Conservation (phyloP, 2,888 invertebrate genomes). For the Erebia palarica region DNA sequence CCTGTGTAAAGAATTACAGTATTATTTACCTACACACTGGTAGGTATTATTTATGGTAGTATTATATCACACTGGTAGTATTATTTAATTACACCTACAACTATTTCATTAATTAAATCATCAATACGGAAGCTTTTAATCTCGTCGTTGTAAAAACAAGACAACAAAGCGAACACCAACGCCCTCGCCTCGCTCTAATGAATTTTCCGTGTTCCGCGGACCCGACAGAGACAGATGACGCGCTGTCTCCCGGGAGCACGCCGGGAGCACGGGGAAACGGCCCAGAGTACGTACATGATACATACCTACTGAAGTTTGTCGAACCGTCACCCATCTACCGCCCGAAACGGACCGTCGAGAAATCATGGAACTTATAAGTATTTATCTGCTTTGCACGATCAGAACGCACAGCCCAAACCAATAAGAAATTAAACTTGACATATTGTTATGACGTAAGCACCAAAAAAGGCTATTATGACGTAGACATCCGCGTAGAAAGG, state of each 20-base stretch:
- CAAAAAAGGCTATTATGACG: no score
- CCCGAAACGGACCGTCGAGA: background rate
- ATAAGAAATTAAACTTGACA: no score
- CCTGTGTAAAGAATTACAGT: no score
- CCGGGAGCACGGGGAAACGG: background rate
- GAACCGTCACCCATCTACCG: background rate
- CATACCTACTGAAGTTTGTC: conserved; percentile 1
- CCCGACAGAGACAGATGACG: conserved; percentile 43
- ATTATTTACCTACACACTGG: no score
- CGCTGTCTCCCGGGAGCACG: conserved; percentile 38
- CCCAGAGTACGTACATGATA: background rate
- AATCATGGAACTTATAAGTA: background rate
- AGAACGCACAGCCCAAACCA: no score
- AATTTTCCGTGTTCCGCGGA: conserved; percentile 56
- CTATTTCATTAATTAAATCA: conserved; percentile 2
- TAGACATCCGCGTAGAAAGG: no score
- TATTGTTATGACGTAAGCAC: no score
- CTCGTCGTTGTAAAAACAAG: conserved; percentile 25
- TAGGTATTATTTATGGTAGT: no score
- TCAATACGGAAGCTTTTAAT: background rate
- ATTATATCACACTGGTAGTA: no score
- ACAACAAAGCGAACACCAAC: conserved; percentile 26
- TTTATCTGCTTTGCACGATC: no score
- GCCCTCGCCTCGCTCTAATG: conserved; percentile 49
- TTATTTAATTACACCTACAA: background rate